These are phyloP conservation scores for Drosophila athabasca DNA, from an alignment of 1,140 invertebrate species.

Conservation along the genomic window DNA sequence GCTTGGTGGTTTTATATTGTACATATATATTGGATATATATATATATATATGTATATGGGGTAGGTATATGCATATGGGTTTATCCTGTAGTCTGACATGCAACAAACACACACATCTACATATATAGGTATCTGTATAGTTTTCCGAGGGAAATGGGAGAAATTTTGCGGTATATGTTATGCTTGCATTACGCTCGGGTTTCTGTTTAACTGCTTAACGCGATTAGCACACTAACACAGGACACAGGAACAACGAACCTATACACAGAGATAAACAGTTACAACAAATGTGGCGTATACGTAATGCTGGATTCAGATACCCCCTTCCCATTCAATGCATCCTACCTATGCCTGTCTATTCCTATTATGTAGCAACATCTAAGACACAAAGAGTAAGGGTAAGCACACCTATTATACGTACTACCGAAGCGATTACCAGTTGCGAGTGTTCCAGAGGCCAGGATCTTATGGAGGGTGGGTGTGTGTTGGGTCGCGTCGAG, in stretches of 20 bases:
- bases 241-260: slow-evolving; percentile 3
- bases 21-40: not conserved
- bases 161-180: not conserved
- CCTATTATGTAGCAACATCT: slow-evolving; percentile 26
- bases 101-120: not conserved
- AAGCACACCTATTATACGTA: slow-evolving; percentile 1
- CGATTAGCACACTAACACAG: slow-evolving; percentile 10
- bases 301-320: slow-evolving; percentile 1
- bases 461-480: slow-evolving; percentile 4
- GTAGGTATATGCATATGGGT: not conserved
- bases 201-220: slow-evolving; percentile 24
- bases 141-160: not conserved
- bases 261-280: slow-evolving; percentile 2
- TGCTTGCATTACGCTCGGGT: not conserved
- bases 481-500: slow-evolving; percentile 1
- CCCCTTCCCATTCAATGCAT: no score
- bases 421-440: slow-evolving; percentile 40
- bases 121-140: not conserved
- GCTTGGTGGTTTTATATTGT: slow-evolving; percentile 13
- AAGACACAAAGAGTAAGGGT: slow-evolving; percentile 30
- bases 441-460: slow-evolving; percentile 6
- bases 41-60: not conserved
- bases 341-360: not conserved
- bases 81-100: not conserved
- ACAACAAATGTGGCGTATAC: slow-evolving; percentile 42